Conservation (phyloP, 2,888 invertebrate species). For the Epistrophella euchroma region DNA sequence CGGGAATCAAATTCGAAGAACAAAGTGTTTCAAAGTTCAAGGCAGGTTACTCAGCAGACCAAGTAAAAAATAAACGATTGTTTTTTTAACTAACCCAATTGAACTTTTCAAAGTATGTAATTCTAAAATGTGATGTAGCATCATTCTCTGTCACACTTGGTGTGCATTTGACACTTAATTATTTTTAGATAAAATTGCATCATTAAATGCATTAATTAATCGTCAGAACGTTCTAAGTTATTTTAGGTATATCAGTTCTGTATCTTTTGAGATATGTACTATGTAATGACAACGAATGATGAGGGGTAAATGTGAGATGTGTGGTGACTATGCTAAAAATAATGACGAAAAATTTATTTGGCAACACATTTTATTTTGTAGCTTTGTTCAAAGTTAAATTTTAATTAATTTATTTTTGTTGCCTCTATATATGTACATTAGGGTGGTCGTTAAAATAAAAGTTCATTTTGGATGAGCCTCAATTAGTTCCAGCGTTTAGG, state of each 20-base stretch:
- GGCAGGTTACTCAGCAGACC: conserved; percentile 17
- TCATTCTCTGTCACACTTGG: conserved; percentile 21
- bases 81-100: background rate
- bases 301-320: conserved; percentile 5
- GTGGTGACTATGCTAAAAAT: conserved; percentile 19
- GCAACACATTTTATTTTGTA: background rate
- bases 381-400: background rate
- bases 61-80: background rate
- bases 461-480: too few species aligned
- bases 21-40: conserved; percentile 11
- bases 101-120: conserved; percentile 5
- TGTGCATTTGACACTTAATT: conserved; percentile 39
- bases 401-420: background rate
- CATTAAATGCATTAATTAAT: conserved; percentile 59
- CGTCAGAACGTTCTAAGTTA: conserved; percentile 24
- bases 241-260: conserved; percentile 6
- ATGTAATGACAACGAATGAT: conserved; percentile 7
- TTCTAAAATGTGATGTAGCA: conserved; percentile 16
- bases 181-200: conserved; percentile 55
- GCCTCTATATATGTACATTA: too few species aligned
- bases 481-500: too few species aligned
- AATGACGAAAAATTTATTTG: conserved; percentile 36
- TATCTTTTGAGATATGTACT: conserved; percentile 1
- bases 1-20: background rate
- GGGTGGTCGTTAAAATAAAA: too few species aligned